Evolutionary conservation across 2,888 invertebrate genomes (phyloP).

Genomic region (Lucinisca nassula): DNA sequence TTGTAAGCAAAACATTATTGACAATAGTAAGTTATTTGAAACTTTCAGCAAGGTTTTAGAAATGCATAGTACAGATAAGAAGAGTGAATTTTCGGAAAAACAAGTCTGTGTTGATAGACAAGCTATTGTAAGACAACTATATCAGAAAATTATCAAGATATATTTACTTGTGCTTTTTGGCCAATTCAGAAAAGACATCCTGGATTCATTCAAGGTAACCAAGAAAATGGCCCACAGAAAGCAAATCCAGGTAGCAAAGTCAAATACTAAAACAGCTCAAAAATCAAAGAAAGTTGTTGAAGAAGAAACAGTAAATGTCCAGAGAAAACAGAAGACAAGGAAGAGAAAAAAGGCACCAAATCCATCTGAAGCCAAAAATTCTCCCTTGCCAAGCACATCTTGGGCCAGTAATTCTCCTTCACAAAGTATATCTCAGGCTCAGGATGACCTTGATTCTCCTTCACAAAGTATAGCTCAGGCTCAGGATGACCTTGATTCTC

Average conservation of each 20-base stretch:
- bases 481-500: neutral
- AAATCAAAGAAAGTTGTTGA: neutral
- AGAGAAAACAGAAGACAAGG: neutral
- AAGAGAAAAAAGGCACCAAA: constrained; percentile 22
- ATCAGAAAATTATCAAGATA: neutral
- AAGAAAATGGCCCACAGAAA: constrained; percentile 54
- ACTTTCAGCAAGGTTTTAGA: constrained; percentile 3
- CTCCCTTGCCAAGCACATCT: neutral
- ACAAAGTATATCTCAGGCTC: neutral
- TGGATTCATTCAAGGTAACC: constrained; percentile 22
- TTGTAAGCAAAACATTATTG: neutral
- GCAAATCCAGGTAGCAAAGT: constrained; percentile 23
- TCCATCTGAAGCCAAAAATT: constrained; percentile 6
- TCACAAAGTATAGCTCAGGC: neutral
- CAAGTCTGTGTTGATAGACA: neutral
- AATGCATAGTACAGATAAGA: neutral
- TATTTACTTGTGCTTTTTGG: constrained; percentile 25
- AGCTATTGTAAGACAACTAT: too few relatives aligned
- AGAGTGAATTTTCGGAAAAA: constrained; percentile 10
- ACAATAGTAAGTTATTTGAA: constrained; percentile 8
- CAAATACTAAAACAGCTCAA: neutral
- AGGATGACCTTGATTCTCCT: neutral
- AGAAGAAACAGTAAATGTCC: neutral
- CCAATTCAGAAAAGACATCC: constrained; percentile 31
- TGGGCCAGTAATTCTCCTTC: neutral